Evolutionary conservation across 1,140 invertebrate species (phyloP).

Genomic region (Stegodyphus mimosarum): DNA sequence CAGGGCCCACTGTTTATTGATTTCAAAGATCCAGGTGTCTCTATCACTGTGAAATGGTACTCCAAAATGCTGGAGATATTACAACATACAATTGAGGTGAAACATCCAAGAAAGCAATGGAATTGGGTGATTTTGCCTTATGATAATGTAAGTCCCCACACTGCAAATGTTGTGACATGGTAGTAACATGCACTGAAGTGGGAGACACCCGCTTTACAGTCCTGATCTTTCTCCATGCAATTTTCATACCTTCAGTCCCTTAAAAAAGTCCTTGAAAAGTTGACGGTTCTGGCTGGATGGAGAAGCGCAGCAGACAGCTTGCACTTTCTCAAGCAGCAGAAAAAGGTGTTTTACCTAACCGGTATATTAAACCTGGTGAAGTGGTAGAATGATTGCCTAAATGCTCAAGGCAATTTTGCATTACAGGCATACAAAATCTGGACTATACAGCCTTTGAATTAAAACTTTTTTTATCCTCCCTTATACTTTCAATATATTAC

Average conservation of each 20-base stretch:
- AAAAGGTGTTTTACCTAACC: no score
- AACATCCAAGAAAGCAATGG: neutral
- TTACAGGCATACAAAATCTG: no score
- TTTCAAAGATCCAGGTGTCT: neutral
- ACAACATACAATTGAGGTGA: neutral
- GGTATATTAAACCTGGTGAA: no score
- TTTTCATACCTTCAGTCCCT: neutral
- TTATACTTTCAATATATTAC: no score
- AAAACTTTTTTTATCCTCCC: no score
- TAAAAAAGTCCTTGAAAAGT: neutral
- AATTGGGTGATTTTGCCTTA: neutral
- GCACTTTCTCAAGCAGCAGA: no score
- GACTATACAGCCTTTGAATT: no score
- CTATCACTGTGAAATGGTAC: neutral
- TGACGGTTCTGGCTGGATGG: neutral
- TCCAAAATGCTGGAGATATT: neutral
- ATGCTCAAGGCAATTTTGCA: no score
- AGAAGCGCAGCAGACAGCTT: neutral
- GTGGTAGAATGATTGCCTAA: no score
- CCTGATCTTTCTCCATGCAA: neutral
- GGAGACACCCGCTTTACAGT: neutral
- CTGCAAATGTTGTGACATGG: no score
- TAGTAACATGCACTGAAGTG: neutral
- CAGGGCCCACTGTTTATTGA: neutral
- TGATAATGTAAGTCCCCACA: neutral